These are phyloP conservation scores for Parambassis ranga DNA, from an alignment of 2,797 vertebrate species.

Conservation along the genomic window DNA sequence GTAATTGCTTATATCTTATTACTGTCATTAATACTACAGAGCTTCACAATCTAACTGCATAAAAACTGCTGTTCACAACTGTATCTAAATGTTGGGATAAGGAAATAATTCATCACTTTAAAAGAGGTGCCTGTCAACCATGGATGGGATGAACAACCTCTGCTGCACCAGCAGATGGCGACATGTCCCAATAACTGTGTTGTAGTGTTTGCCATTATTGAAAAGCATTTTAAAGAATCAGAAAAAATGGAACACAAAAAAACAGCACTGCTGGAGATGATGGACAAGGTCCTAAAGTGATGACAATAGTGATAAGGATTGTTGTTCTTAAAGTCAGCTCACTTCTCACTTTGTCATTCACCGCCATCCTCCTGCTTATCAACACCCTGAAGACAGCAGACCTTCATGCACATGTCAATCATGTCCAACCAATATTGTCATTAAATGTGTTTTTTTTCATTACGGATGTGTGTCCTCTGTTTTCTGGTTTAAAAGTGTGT, in stretches of 20 bases:
- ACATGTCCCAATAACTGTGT: no score
- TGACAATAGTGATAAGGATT: neutral
- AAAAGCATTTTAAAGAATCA: no score
- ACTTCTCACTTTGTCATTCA: no score
- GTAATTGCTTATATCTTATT: no score
- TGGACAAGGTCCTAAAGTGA: neutral
- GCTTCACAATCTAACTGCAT: no score
- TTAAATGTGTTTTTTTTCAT: neutral
- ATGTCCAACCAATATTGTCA: neutral
- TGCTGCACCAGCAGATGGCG: slow-evolving; percentile 50
- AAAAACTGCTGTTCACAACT: neutral
- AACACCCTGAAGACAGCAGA: no score
- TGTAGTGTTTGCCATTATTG: no score
- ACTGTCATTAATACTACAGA: no score
- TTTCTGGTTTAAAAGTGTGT: no score
- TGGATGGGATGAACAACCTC: neutral
- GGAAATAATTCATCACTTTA: neutral
- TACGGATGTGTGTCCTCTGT: neutral
- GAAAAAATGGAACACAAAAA: no score
- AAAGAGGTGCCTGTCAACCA: rapidly evolving
- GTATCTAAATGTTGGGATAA: neutral
- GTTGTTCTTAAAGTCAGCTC: neutral
- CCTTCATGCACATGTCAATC: neutral
- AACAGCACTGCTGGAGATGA: no score
- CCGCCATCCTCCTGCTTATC: neutral